Conservation (phyloP, 2,888 invertebrate species). For the Synanthedon myopaeformis region DNA sequence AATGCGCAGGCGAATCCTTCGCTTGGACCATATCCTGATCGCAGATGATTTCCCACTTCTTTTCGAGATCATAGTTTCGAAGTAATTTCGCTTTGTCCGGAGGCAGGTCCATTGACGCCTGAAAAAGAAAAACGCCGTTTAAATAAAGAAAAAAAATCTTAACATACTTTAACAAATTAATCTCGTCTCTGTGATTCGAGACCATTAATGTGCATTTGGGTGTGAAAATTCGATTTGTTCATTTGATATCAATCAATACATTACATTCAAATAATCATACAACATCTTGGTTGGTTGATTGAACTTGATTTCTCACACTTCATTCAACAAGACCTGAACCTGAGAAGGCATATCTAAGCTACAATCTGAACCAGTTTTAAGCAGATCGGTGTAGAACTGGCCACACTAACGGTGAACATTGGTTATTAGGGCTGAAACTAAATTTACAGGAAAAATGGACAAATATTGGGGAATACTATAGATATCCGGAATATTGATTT, state of each 20-base stretch:
- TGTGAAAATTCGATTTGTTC: neutral
- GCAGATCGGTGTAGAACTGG: conserved; percentile 19
- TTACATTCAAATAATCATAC: neutral
- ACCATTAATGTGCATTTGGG: neutral
- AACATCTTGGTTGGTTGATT: neutral
- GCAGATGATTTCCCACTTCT: conserved; percentile 99
- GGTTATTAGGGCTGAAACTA: conserved; percentile 3
- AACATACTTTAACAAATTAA: too few species aligned
- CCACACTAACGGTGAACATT: conserved; percentile 25
- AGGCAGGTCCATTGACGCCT: conserved; percentile 99
- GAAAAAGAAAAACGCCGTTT: conserved; percentile 36
- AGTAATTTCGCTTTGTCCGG: conserved; percentile 98
- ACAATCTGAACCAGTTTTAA: conserved; percentile 47
- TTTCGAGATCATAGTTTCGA: conserved; percentile 95
- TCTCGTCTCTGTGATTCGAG: too few species aligned
- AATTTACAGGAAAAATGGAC: too few species aligned
- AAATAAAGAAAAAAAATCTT: too few species aligned
- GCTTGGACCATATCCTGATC: conserved; percentile 99
- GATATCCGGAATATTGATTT: too few species aligned
- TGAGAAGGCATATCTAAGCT: conserved; percentile 28
- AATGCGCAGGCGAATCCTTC: conserved; percentile 97
- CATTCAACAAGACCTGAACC: conserved; percentile 7
- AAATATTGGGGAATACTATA: too few species aligned
- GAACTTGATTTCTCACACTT: neutral
- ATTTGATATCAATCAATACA: neutral